Evolutionary conservation across 2,797 vertebrate species (phyloP).

Genomic region (Australoheros facetus): DNA sequence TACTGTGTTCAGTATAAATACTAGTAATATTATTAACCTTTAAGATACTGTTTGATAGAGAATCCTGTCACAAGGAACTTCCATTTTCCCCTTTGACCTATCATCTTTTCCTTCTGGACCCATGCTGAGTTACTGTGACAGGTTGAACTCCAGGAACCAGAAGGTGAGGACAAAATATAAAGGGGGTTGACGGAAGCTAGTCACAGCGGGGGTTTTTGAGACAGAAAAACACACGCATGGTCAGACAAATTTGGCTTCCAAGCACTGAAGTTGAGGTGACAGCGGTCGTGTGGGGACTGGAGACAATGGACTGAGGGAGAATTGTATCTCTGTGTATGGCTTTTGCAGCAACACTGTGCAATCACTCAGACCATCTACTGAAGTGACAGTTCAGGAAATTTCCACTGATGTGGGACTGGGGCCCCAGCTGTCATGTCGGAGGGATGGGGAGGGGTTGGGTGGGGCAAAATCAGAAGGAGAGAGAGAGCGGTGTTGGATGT

Average conservation of each 20-base stretch:
- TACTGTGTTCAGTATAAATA: too few species aligned
- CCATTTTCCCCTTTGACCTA: slow-evolving; percentile 45
- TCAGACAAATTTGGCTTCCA: slow-evolving; percentile 42
- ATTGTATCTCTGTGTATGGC: slow-evolving; percentile 38
- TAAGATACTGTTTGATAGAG: slow-evolving; percentile 15
- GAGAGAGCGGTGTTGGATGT: slow-evolving; percentile 38
- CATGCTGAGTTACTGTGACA: slow-evolving; percentile 66
- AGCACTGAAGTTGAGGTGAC: slow-evolving; percentile 54
- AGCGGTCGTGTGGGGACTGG: slow-evolving; percentile 52
- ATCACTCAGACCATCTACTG: slow-evolving; percentile 51
- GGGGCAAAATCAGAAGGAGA: slow-evolving; percentile 42
- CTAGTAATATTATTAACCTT: slow-evolving; percentile 35
- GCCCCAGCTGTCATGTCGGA: slow-evolving; percentile 66
- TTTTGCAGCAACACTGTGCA: slow-evolving; percentile 45
- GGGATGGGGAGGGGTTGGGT: slow-evolving; percentile 27
- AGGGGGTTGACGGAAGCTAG: slow-evolving; percentile 23
- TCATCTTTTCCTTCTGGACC: slow-evolving; percentile 62
- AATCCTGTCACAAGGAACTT: background rate
- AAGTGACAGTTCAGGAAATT: slow-evolving; percentile 76
- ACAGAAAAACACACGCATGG: slow-evolving; percentile 54
- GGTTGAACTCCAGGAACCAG: slow-evolving; percentile 56
- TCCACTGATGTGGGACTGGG: slow-evolving; percentile 67
- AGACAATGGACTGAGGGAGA: slow-evolving; percentile 43
- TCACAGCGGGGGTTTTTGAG: slow-evolving; percentile 33
- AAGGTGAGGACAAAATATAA: slow-evolving; percentile 53